Base-by-base conservation (phyloP, 2,888 invertebrate genomes). In the Agriotes lineatus region DNA sequence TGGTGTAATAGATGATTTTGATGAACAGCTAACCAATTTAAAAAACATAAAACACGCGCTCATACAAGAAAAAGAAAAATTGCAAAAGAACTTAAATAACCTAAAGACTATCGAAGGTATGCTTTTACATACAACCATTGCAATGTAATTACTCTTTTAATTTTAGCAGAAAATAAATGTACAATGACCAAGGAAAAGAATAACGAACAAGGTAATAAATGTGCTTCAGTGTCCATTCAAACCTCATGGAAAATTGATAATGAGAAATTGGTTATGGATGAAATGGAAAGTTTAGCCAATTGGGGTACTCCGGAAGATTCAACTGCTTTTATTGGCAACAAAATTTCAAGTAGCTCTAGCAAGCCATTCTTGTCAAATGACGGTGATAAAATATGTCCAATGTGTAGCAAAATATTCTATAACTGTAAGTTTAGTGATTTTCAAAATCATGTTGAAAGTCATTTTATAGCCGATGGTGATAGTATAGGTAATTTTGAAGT, bases 361-460 rank as follows among this genome's bases (percentile, higher is more conserved):
- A 52, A 52, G 33, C 16, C 33, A 18, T 30, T 52, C 16, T 7
- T 33, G 18, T 33, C 52, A n/a, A 33, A 30, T 33, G 52, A 56
- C 37, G 59, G 80, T 73, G 85, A 87, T 74, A 90, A 89, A 81
- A 90, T 91, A 58, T 94, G 94, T 77, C 94, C 94, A 0, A 88
- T 94, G 85, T 94, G 94, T 83, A 90, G 90, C 7, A 86, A 87
- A 80, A 85, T 85, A 72, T 94, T 90, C 78, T 84, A 85, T 45
- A 87, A 86, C 78, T 80, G 86, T 9, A 80, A 85, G 18, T 93
- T 93, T 81, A 83, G 87, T 20, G 87, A 88, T 50, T 94, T 94
- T 79, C 90, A 91, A 72, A 85, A 89, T 66, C 94, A 95, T 83
- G 94, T 95, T 22, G 90, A 93, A 81, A 88, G 86, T 76, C 94